Evolutionary conservation across 2,113 vertebrate species (phyloP), one percentile per base, ranked within the genome.

Genomic region (Paramormyrops kingsleyae): DNA sequence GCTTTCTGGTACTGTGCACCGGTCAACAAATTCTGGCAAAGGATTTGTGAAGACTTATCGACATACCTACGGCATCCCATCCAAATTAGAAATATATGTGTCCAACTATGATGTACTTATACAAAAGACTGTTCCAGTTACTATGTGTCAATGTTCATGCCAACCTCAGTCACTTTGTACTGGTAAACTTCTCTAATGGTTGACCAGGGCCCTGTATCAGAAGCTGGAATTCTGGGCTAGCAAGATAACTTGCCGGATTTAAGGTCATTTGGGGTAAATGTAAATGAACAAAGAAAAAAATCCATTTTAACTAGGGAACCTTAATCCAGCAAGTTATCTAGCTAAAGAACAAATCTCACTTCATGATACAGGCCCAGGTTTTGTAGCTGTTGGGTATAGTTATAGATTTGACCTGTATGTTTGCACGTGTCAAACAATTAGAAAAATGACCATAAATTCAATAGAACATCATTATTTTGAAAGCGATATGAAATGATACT

Each of bases 401-500:
- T 70, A 53, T 31, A 52, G 3, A 24, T 19, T 62, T 39, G 5
- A 47, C 13, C 24, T 27, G 24, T 49, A 66, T n/a, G 13, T 86
- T 47, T 47, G 24, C 4, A 83, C 17, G 35, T 80, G 4, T 27
- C 27, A 24, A 89, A 89, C 39, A 3, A 89, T 17, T 15, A 27
- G 10, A 24, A 27, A 88, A 2, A 24, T 42, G 9, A 21, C 8
- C 7, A 50, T 31, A 44, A 42, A 21, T 24, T 15, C n/a, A 44
- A 88, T 9, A 88, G 56, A 44, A 17, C 56, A 31, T 35, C 39
- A 88, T 10, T 17, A 70, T 31, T 27, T 27, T 24, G 4, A 77
- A 35, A 77, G 27, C 2, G 5, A 15, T 77, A 31, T 70, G 9
- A 70, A 21, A 3, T 74, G 4, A 56, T 15, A 74, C 94, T 92